Base-by-base conservation (phyloP, 2,888 invertebrate genomes). In the Orthonychiurus folsomi region DNA sequence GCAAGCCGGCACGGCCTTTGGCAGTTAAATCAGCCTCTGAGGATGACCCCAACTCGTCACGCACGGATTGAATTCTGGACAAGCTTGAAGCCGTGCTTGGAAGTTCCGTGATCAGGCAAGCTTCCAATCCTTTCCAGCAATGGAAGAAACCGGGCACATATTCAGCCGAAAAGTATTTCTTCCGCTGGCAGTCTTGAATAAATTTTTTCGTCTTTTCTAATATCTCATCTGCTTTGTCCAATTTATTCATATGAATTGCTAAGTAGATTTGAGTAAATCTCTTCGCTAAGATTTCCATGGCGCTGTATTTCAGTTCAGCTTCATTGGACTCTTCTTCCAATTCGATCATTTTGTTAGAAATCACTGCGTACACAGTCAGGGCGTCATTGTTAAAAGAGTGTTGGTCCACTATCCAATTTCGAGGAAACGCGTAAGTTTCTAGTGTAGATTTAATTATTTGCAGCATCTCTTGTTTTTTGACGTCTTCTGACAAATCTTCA, bases 241-340 rank as follows among this genome's bases (percentile, higher is more conserved):
- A 1, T 37, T 59, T 48, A n/a, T 48, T 48, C 25, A 59, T 15
- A 3, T 48, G 20, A 25, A 50, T 24, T 12, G 59, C 59, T 18
- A 48, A 21, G 27, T 50, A 59, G 27, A 21, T 26, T 50, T 50
- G 48, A 21, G 37, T 59, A 20, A 48, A 50, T 18, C 25, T 20
- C 2, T 25, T 47, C 3, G 23, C 47, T 1, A 59, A 9, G 1
- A 59, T 2, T 2, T 59, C 59, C 50, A 59, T 3, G 1, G 59
- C 59, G 50, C 37, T 59, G 23, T 59, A 50, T 47, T 50, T 59
- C 23, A 59, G 23, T 25, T 59, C 59, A 1, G 50, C 20, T 2
- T 21, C 50, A n/a, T 59, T 50, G 18, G 20, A 18, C 50, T 48
- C 23, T 9, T 20, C 15, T 25, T 47, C 50, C 2, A 59, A 9